Evolutionary conservation across 2,113 vertebrate species (phyloP).

Genomic region (Pelmatolapia mariae): DNA sequence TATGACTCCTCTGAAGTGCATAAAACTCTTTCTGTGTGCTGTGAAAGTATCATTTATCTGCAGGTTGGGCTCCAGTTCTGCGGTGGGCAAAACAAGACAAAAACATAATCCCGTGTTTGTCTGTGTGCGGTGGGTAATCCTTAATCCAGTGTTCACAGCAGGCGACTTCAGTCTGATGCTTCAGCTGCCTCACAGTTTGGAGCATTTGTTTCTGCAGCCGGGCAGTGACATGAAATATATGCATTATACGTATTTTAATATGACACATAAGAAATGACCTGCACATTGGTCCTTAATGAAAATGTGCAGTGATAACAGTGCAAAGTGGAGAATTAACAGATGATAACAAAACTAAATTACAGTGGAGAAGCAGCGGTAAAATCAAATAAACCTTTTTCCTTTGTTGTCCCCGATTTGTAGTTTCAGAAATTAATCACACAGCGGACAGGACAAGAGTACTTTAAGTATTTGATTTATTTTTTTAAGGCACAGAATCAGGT

Average conservation of each 20-base stretch:
- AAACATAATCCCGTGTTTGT: conserved; percentile 16
- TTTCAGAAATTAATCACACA: neutral
- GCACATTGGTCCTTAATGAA: neutral
- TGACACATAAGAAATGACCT: neutral
- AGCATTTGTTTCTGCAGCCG: neutral
- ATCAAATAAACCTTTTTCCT: neutral
- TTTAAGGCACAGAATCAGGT: neutral
- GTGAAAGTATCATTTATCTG: neutral
- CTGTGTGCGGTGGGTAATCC: conserved; percentile 21
- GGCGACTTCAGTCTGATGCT: neutral
- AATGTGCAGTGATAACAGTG: neutral
- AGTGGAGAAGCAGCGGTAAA: neutral
- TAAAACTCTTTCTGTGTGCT: neutral
- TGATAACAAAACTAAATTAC: neutral
- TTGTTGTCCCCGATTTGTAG: neutral
- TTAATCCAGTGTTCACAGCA: conserved; percentile 33
- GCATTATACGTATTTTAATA: neutral
- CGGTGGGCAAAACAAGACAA: neutral
- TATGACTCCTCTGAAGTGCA: neutral
- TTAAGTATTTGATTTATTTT: neutral
- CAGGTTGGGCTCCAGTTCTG: neutral
- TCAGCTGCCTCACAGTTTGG: neutral
- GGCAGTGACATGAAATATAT: neutral
- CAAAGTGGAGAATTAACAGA: neutral
- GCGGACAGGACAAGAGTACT: neutral